phyloP scores from a whole-genome alignment of 2,113 vertebrate genomes.

The Hyla sarda region DNA sequence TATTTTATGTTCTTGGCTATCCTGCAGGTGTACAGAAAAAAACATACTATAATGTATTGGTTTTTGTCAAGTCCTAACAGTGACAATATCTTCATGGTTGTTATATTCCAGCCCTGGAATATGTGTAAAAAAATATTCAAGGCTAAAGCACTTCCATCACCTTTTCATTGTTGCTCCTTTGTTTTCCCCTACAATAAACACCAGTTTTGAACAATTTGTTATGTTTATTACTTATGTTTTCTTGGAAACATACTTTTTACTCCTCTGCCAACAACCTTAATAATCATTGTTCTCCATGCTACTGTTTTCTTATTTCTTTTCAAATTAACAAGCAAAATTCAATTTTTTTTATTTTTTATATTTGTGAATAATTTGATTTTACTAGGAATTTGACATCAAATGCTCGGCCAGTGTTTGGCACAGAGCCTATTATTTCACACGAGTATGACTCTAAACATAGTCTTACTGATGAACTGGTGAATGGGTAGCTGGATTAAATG shows the following conservation, averaged over 20 bases:
- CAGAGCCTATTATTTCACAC: constrained; percentile 8
- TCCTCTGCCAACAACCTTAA: neutral
- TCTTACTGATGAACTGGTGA: constrained; percentile 4
- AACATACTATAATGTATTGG: neutral
- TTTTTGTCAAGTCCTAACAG: neutral
- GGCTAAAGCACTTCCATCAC: neutral
- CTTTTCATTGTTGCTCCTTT: neutral
- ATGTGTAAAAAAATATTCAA: neutral
- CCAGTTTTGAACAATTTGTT: neutral
- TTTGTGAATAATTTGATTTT: neutral
- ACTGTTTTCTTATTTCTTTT: neutral
- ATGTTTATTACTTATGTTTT: neutral
- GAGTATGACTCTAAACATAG: constrained; percentile 27
- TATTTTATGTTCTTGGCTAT: constrained; percentile 90
- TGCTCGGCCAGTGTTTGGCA: neutral
- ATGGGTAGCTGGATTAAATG: constrained; percentile 27
- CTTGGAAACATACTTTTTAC: neutral
- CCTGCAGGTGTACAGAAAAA: constrained; percentile 70
- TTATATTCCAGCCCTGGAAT: neutral
- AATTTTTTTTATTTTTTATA: neutral
- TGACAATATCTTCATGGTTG: neutral
- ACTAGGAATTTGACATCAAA: neutral
- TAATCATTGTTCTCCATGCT: neutral
- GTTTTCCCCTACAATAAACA: neutral
- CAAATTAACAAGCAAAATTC: too few species aligned